Percentiles rank a stretch among this genome's conserved stretches.
phyloP scores from a whole-genome alignment of 2,888 invertebrate species.

The Phrixothrix hirtus region DNA sequence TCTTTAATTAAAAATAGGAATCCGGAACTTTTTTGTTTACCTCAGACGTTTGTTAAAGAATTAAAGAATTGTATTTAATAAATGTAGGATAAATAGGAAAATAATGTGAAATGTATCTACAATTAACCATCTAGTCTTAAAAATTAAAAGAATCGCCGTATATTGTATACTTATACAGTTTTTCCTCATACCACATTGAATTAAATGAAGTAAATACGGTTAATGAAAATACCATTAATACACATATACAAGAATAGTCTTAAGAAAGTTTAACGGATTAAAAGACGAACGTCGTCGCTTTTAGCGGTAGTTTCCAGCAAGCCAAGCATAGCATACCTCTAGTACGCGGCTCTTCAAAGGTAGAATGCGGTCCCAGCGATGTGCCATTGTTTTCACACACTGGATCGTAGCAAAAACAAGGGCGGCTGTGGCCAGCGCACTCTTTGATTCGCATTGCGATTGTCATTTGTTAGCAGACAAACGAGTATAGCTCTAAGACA shows the following conservation, averaged over 20 bases:
- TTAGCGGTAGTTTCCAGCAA: slow-evolving; percentile 34
- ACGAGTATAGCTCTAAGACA: slow-evolving; percentile 45
- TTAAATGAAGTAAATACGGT: no score
- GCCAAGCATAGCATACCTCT: slow-evolving; percentile 46
- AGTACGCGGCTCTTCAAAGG: slow-evolving; percentile 50
- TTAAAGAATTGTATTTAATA: no score
- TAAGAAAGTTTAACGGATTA: slow-evolving; percentile 14
- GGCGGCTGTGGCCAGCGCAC: slow-evolving; percentile 51
- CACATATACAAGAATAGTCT: neutral
- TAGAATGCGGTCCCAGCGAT: slow-evolving; percentile 55
- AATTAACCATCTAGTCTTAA: no score
- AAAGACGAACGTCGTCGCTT: slow-evolving; percentile 26
- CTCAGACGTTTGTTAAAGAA: no score
- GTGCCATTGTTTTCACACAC: slow-evolving; percentile 58
- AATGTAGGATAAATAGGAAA: no score
- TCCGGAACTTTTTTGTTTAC: no score
- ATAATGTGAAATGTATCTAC: no score
- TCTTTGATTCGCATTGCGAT: slow-evolving; percentile 54
- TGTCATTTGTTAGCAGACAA: slow-evolving; percentile 52
- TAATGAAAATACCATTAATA: neutral
- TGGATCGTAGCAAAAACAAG: slow-evolving; percentile 53
- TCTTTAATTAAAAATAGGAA: no score
- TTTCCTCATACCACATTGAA: no score
- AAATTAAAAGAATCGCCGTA: no score
- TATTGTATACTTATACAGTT: no score